Conservation (phyloP, 2,888 invertebrate genomes). For the Camponotus fellah region DNA sequence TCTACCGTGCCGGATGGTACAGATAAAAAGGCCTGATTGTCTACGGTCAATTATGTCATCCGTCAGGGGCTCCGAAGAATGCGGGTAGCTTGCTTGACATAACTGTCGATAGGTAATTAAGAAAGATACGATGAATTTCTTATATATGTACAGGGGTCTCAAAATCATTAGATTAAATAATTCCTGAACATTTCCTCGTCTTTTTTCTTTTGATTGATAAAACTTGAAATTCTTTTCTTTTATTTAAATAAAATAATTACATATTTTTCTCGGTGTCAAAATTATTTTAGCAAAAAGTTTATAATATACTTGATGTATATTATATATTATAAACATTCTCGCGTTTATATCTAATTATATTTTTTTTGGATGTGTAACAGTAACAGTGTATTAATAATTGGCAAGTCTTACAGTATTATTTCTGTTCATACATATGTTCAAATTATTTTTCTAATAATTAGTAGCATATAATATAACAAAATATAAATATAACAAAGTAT, state of each 20-base stretch:
- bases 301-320: neutral
- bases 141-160: neutral
- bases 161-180: neutral
- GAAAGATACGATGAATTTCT: neutral
- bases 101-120: constrained; percentile 9
- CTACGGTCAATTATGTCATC: constrained; percentile 50
- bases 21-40: constrained; percentile 35
- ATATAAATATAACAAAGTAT: neutral
- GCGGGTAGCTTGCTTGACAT: constrained; percentile 13
- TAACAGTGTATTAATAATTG: neutral
- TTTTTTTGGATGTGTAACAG: neutral
- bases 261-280: neutral
- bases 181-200: neutral
- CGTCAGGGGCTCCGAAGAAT: constrained; percentile 11
- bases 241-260: neutral
- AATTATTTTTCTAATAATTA: neutral
- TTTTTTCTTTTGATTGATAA: neutral
- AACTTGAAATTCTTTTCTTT: no score
- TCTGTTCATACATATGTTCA: neutral
- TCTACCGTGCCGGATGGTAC: constrained; percentile 21
- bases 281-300: neutral
- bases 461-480: neutral
- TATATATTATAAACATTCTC: neutral
- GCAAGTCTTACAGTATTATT: neutral
- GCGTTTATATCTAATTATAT: neutral